Conservation (phyloP, 1,140 invertebrate species). For the Neodiprion fabricii region DNA sequence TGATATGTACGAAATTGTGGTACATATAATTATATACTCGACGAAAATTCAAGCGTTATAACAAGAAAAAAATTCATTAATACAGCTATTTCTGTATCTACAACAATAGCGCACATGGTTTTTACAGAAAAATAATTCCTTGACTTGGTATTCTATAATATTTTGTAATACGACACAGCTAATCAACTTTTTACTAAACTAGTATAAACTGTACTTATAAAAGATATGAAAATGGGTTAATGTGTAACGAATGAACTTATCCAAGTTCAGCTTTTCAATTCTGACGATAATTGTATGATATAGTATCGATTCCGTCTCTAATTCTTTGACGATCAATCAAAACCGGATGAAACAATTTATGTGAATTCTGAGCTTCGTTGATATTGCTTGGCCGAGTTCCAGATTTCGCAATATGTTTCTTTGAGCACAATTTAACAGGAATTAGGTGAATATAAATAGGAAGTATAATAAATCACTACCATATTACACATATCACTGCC, state of each 20-base stretch:
- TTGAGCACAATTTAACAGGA: background rate
- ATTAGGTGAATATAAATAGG: background rate
- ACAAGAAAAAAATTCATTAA: no score
- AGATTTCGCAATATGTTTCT: background rate
- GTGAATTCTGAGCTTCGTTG: no score
- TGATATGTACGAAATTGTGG: no score
- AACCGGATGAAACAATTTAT: background rate
- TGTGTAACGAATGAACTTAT: background rate
- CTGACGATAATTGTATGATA: background rate
- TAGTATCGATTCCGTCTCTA: background rate
- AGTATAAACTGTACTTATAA: background rate
- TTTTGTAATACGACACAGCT: background rate
- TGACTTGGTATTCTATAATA: background rate
- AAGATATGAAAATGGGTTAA: background rate
- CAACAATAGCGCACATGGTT: background rate
- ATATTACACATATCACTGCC: slow-evolving; percentile 2
- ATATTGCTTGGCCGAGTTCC: no score
- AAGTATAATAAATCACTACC: background rate
- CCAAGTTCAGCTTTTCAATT: background rate
- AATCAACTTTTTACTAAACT: background rate
- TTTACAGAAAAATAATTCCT: background rate
- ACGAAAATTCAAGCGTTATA: no score
- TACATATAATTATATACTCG: no score
- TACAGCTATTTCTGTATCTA: background rate
- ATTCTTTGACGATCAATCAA: background rate